Evolutionary conservation across 2,797 vertebrate species (phyloP).

Genomic region (Champsocephalus gunnari): DNA sequence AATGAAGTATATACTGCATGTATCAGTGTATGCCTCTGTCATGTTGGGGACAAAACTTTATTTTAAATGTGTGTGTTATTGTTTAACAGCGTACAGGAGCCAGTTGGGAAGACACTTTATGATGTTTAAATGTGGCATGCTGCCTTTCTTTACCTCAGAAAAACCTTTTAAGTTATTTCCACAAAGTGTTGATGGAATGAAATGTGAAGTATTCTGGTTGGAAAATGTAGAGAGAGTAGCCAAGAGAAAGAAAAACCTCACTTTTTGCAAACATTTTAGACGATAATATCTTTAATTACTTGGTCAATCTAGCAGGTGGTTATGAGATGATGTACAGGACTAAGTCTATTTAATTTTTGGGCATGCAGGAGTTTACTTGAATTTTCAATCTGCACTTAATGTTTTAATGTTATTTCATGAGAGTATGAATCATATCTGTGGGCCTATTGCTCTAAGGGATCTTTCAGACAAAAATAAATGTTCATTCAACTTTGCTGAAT

Average conservation of each 20-base stretch:
- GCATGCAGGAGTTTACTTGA: constrained; percentile 67
- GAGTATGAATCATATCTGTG: constrained; percentile 22
- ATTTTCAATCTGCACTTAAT: constrained; percentile 53
- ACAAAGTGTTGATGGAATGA: constrained; percentile 21
- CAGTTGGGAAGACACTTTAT: constrained; percentile 19
- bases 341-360: constrained; percentile 47
- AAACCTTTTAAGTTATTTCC: constrained; percentile 21
- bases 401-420: constrained; percentile 43
- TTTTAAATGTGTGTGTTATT: constrained; percentile 3
- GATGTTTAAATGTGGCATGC: constrained; percentile 61
- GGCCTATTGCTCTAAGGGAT: constrained; percentile 8
- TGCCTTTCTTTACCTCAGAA: constrained; percentile 65
- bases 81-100: constrained; percentile 27
- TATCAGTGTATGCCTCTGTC: constrained; percentile 43
- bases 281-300: constrained; percentile 17
- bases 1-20: constrained; percentile 58
- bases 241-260: background rate
- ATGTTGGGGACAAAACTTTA: constrained; percentile 20
- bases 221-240: constrained; percentile 3
- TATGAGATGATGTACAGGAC: constrained; percentile 42
- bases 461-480: constrained; percentile 1
- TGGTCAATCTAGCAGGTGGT: constrained; percentile 38
- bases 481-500: constrained; percentile 38
- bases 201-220: constrained; percentile 27
- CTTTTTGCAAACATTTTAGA: constrained; percentile 37